Evolutionary conservation across 2,888 invertebrate species (phyloP).

Genomic region (Eurois occulta): DNA sequence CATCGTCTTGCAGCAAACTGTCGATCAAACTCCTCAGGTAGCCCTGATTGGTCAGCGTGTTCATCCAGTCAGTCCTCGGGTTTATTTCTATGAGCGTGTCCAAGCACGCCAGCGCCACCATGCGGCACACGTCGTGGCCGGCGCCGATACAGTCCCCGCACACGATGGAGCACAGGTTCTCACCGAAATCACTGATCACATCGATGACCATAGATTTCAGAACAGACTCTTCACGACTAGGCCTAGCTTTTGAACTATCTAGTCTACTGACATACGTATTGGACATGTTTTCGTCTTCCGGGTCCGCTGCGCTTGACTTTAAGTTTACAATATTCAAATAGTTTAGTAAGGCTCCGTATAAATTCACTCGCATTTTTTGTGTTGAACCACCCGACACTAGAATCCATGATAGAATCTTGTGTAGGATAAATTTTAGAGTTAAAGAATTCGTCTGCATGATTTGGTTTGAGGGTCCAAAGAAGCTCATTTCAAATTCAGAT

Average conservation of each 20-base stretch:
- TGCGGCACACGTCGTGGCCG: conserved; percentile 96
- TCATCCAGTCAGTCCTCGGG: conserved; percentile 91
- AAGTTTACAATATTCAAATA: conserved; percentile 94
- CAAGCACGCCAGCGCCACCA: conserved; percentile 95
- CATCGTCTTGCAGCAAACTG: conserved; percentile 94
- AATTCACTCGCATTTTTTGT: conserved; percentile 95
- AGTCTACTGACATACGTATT: conserved; percentile 91
- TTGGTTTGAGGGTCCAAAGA: conserved; percentile 86
- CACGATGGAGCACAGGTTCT: conserved; percentile 94
- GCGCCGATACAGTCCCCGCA: conserved; percentile 96
- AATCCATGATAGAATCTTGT: conserved; percentile 95
- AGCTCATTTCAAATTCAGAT: conserved; percentile 84
- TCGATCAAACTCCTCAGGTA: conserved; percentile 96
- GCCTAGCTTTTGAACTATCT: conserved; percentile 89
- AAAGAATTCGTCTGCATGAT: conserved; percentile 92
- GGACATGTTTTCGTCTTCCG: conserved; percentile 83
- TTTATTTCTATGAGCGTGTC: conserved; percentile 95
- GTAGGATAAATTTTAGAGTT: conserved; percentile 93
- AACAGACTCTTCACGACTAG: conserved; percentile 80
- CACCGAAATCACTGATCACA: conserved; percentile 93
- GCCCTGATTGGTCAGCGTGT: conserved; percentile 88
- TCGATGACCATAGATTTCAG: conserved; percentile 85
- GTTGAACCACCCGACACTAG: conserved; percentile 94
- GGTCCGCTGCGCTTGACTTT: conserved; percentile 84
- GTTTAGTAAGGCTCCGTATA: conserved; percentile 96